Evolutionary conservation across 2,888 invertebrate species (phyloP).

Genomic region (Pemphredon lugubris): DNA sequence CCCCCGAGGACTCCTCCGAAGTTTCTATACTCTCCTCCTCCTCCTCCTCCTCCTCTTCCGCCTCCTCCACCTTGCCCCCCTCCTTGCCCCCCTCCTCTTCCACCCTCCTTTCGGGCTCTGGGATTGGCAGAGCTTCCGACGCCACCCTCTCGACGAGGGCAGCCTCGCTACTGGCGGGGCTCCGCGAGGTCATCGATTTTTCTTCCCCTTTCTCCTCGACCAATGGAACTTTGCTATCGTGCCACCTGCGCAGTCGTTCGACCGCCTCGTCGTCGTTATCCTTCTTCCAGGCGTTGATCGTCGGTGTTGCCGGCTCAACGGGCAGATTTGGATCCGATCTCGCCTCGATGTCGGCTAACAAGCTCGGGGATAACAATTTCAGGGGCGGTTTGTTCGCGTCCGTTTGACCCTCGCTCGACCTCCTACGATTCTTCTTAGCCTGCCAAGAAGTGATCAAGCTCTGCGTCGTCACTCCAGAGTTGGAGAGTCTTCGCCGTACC

Average conservation of each 20-base stretch:
- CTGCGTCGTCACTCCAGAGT: slow-evolving; percentile 76
- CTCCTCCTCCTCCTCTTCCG: slow-evolving; percentile 45
- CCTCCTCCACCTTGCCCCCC: slow-evolving; percentile 35
- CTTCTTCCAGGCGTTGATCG: slow-evolving; percentile 45
- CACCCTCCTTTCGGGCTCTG: slow-evolving; percentile 1
- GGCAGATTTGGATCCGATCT: slow-evolving; percentile 76
- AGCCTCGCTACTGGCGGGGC: slow-evolving; percentile 6
- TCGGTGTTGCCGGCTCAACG: slow-evolving; percentile 44
- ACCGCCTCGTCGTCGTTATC: slow-evolving; percentile 41
- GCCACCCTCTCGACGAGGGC: not conserved
- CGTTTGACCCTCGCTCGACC: slow-evolving; percentile 76
- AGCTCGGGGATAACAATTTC: slow-evolving; percentile 48
- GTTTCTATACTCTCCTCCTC: slow-evolving; percentile 70
- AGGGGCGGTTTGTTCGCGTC: slow-evolving; percentile 48
- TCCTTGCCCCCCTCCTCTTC: slow-evolving; percentile 51
- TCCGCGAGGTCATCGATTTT: slow-evolving; percentile 44
- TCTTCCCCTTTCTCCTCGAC: slow-evolving; percentile 43
- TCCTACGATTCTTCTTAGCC: slow-evolving; percentile 69
- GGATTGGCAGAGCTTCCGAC: not conserved
- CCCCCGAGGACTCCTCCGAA: slow-evolving; percentile 70
- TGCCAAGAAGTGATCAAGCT: slow-evolving; percentile 69
- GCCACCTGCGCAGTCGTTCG: slow-evolving; percentile 68
- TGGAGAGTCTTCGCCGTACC: slow-evolving; percentile 82
- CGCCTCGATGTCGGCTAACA: slow-evolving; percentile 54
- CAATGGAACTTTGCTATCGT: slow-evolving; percentile 65